Percentiles rank a stretch among this genome's conserved stretches.
Conservation (phyloP, 2,113 vertebrate species). For the Oenanthe oenanthe region DNA sequence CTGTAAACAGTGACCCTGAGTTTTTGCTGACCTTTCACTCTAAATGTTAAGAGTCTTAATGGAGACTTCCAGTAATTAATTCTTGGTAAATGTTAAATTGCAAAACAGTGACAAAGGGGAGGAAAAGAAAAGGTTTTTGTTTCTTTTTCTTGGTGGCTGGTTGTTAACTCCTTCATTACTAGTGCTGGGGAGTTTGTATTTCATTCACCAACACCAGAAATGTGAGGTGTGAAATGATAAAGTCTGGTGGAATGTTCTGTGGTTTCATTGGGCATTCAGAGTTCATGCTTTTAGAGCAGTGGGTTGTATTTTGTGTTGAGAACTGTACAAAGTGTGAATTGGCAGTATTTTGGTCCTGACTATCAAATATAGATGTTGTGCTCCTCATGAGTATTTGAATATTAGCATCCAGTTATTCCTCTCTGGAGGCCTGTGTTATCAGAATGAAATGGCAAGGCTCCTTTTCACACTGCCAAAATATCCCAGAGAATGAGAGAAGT, state of each 20-base stretch:
- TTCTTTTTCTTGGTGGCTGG: background rate
- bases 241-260: background rate
- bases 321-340: background rate
- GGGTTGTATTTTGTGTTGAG: background rate
- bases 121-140: background rate
- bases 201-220: background rate
- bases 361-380: background rate
- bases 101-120: background rate
- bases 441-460: background rate
- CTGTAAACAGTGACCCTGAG: slow-evolving; percentile 40
- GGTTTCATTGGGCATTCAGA: background rate
- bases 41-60: slow-evolving; percentile 49
- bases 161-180: background rate
- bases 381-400: background rate
- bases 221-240: background rate
- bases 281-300: background rate
- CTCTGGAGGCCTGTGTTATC: background rate
- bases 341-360: background rate
- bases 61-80: slow-evolving; percentile 36
- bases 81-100: background rate
- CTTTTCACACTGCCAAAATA: background rate
- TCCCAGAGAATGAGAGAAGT: background rate
- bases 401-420: background rate
- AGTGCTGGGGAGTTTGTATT: background rate
- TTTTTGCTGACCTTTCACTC: slow-evolving; percentile 58